phyloP scores from a whole-genome alignment of 2,113 vertebrate genomes.

The Motacilla tschutschensis region DNA sequence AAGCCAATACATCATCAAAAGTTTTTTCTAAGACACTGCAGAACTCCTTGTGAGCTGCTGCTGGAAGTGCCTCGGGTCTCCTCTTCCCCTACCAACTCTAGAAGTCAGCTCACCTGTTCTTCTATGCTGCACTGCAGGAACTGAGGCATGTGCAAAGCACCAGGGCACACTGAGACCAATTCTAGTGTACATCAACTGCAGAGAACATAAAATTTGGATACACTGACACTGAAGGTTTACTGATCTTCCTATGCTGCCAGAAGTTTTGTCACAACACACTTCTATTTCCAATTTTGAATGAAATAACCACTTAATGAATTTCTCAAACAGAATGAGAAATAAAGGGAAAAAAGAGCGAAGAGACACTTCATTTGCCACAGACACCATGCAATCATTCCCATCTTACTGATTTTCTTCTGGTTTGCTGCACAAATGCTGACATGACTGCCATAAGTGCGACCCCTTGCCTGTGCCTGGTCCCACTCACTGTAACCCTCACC shows the following conservation, averaged over 20 bases:
- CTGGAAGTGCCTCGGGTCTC: rapidly evolving
- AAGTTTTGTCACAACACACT: neutral
- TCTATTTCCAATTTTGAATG: neutral
- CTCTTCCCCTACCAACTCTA: rapidly evolving
- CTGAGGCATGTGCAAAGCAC: neutral
- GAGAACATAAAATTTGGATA: neutral
- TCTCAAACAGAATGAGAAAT: neutral
- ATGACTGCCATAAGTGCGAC: neutral
- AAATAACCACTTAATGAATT: neutral
- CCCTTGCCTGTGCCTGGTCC: neutral
- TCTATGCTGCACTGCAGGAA: neutral
- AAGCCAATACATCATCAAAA: neutral
- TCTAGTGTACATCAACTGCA: rapidly evolving
- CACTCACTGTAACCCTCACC: neutral
- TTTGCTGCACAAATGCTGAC: neutral
- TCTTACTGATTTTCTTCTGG: neutral
- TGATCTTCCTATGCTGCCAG: neutral
- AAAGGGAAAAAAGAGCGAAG: neutral
- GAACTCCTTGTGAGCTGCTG: neutral
- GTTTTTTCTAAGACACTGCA: neutral
- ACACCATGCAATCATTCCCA: neutral
- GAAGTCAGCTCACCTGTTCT: neutral
- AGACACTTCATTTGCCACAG: neutral
- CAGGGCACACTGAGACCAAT: neutral
- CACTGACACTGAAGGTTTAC: neutral